Percentiles rank a stretch among this genome's conserved stretches.
phyloP scores from a whole-genome alignment of 2,113 vertebrate genomes.

The Brachypodius melanocephalos region DNA sequence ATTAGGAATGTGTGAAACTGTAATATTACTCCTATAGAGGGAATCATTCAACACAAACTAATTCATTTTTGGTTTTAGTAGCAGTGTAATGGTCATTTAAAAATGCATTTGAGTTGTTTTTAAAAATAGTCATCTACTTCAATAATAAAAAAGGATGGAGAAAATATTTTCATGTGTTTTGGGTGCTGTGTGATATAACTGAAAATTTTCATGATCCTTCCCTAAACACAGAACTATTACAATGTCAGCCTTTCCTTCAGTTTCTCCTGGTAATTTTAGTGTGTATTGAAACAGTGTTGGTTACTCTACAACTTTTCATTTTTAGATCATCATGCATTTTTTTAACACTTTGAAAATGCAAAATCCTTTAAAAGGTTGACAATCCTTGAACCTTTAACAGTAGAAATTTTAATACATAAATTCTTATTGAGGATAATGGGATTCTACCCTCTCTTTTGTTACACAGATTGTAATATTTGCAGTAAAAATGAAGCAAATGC shows the following conservation, averaged over 20 bases:
- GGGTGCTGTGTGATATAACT: neutral
- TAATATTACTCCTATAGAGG: slow-evolving; percentile 20
- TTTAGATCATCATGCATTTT: slow-evolving; percentile 1
- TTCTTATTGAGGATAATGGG: neutral
- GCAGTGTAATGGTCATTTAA: neutral
- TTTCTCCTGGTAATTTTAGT: neutral
- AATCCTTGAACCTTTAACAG: slow-evolving; percentile 9
- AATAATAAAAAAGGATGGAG: neutral
- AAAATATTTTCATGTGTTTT: neutral
- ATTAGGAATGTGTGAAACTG: slow-evolving; percentile 51
- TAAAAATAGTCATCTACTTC: neutral
- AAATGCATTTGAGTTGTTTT: neutral
- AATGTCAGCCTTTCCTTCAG: neutral
- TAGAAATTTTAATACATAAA: slow-evolving; percentile 24
- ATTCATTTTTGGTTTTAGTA: slow-evolving; percentile 5
- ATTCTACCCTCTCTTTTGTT: neutral
- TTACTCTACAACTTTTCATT: slow-evolving; percentile 25
- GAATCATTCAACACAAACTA: neutral
- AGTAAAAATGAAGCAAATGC: neutral
- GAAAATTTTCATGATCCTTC: neutral
- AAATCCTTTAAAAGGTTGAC: slow-evolving; percentile 24
- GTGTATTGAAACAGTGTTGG: neutral
- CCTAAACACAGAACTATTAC: neutral
- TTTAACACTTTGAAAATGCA: slow-evolving; percentile 14
- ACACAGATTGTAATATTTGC: neutral